Evolutionary conservation across 2,113 vertebrate species (phyloP).

Genomic region (Telmatochromis sp.): DNA sequence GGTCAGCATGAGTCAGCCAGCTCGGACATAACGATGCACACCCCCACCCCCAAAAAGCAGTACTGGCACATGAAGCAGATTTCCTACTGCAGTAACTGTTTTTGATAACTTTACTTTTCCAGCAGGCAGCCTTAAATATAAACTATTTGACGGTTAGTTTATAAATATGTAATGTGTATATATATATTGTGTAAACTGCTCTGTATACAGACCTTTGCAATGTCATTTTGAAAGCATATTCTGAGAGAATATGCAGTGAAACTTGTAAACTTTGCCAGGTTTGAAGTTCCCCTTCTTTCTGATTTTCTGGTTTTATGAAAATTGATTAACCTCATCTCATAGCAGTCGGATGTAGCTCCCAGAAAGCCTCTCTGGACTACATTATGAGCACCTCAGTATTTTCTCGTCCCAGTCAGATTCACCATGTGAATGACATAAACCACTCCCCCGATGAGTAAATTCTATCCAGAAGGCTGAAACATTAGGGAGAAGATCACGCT

Average conservation of each 20-base stretch:
- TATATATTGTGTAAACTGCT: slow-evolving; percentile 43
- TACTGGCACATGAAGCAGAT: neutral
- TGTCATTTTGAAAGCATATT: slow-evolving; percentile 16
- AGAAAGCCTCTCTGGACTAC: slow-evolving; percentile 3
- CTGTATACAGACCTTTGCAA: slow-evolving; percentile 26
- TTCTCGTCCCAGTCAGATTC: neutral
- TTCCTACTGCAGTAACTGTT: slow-evolving; percentile 3
- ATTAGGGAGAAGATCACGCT: neutral
- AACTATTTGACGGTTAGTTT: slow-evolving; percentile 29
- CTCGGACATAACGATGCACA: neutral
- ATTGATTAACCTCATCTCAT: neutral
- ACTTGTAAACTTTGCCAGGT: neutral
- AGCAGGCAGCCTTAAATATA: slow-evolving; percentile 47
- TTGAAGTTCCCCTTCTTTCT: neutral
- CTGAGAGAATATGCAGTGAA: slow-evolving; percentile 7
- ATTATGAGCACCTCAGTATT: slow-evolving; percentile 8
- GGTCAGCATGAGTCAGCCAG: neutral
- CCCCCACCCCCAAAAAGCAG: neutral
- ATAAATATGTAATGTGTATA: slow-evolving; percentile 45
- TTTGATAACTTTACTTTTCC: slow-evolving; percentile 30
- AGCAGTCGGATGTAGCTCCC: slow-evolving; percentile 31
- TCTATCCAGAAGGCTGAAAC: neutral
- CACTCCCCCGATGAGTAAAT: neutral
- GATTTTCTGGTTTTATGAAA: slow-evolving; percentile 5
- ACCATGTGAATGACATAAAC: neutral